A percentile compares a stretch with the other conserved stretches of the same genome.
Evolutionary conservation across 2,113 vertebrate species (phyloP).

Genomic region (Brachypodius melanocephalos): DNA sequence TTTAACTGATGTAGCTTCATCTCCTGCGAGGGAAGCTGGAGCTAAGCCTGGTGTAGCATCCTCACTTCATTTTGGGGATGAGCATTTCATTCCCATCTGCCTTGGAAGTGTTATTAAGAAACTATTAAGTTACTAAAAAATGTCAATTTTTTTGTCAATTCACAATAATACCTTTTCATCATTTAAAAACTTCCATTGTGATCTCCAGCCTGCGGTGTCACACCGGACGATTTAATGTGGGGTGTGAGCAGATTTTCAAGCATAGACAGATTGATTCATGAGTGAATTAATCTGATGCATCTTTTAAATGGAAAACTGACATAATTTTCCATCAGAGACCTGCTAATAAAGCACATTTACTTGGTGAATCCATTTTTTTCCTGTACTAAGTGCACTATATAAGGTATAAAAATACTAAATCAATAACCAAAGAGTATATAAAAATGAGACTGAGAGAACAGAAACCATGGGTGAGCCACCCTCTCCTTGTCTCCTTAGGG

Average conservation of each 20-base stretch:
- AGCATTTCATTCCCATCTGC: neutral
- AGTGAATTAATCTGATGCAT: neutral
- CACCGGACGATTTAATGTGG: neutral
- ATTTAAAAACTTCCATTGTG: neutral
- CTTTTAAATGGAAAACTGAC: slow-evolving; percentile 45
- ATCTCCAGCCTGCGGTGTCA: neutral
- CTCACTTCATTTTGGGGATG: neutral
- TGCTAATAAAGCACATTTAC: neutral
- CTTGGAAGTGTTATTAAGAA: neutral
- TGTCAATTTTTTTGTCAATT: neutral
- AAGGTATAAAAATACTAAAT: slow-evolving; percentile 11
- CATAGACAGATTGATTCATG: neutral
- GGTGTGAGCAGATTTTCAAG: neutral
- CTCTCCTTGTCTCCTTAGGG: neutral
- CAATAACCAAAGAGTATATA: slow-evolving; percentile 13
- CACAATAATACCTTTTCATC: neutral
- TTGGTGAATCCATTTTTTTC: slow-evolving; percentile 15
- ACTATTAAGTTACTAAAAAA: no score
- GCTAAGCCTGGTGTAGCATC: neutral
- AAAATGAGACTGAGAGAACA: neutral
- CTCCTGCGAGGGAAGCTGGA: neutral
- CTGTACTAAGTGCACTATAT: slow-evolving; percentile 29
- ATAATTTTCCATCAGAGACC: slow-evolving; percentile 43
- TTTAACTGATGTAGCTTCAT: neutral
- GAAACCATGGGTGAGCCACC: neutral